phyloP scores from a whole-genome alignment of 1,140 invertebrate genomes.

The Papilio helenus region DNA sequence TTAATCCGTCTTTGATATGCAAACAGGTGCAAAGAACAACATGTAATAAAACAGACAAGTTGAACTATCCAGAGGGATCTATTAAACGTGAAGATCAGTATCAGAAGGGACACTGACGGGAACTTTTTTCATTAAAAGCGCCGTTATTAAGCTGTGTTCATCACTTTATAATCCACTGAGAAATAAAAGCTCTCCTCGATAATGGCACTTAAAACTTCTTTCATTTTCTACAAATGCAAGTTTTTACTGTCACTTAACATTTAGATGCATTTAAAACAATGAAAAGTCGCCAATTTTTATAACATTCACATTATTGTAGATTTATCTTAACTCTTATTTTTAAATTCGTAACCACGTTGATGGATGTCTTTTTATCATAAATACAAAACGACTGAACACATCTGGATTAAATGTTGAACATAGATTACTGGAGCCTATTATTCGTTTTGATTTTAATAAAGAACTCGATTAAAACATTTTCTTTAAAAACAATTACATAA shows the following conservation, averaged over 20 bases:
- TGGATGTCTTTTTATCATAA: too few relatives aligned
- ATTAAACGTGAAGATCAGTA: neutral
- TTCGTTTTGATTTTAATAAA: slow-evolving; percentile 4
- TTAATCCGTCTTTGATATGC: neutral
- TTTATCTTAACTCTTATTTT: neutral
- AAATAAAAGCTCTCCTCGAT: slow-evolving; percentile 24
- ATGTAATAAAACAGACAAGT: neutral
- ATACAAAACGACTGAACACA: too few relatives aligned
- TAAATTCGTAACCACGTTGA: too few relatives aligned
- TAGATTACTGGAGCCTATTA: neutral
- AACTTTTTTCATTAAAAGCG: slow-evolving; percentile 37
- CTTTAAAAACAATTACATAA: neutral
- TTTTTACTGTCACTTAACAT: slow-evolving; percentile 25
- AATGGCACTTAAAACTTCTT: slow-evolving; percentile 32
- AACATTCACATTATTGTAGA: neutral
- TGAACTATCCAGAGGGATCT: neutral
- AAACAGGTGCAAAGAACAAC: slow-evolving; percentile 1
- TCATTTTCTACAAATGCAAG: slow-evolving; percentile 24
- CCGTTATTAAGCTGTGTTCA: slow-evolving; percentile 28
- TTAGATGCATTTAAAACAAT: slow-evolving; percentile 3
- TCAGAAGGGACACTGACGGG: slow-evolving; percentile 1
- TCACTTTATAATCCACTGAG: slow-evolving; percentile 32
- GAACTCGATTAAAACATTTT: neutral
- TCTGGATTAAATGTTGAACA: too few relatives aligned
- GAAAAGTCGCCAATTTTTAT: neutral